Evolutionary conservation across 2,113 vertebrate species (phyloP).

Genomic region (Hippocampus abdominalis): DNA sequence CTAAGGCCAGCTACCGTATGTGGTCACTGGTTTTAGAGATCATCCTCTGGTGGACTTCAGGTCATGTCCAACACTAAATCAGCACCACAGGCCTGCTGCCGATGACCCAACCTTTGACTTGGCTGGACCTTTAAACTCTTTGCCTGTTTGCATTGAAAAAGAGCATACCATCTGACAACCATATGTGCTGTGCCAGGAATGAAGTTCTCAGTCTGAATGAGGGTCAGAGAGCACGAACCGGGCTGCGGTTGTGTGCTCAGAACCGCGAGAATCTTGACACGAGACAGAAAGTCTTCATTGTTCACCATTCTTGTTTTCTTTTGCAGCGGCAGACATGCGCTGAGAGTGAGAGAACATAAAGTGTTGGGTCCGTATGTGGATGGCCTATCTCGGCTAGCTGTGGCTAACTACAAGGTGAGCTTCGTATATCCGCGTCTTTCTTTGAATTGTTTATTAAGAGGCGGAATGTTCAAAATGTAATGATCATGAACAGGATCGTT

Average conservation of each 20-base stretch:
- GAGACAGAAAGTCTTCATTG: background rate
- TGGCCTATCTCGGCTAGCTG: slow-evolving; percentile 92
- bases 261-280: background rate
- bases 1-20: slow-evolving; percentile 32
- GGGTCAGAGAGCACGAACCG: slow-evolving; percentile 14
- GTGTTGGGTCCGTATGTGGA: slow-evolving; percentile 95
- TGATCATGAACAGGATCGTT: too few relatives aligned
- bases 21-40: slow-evolving; percentile 15
- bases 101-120: slow-evolving; percentile 53
- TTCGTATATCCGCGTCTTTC: background rate
- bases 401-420: slow-evolving; percentile 92
- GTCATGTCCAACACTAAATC: slow-evolving; percentile 62
- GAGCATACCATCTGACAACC: slow-evolving; percentile 56
- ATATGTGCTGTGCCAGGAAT: slow-evolving; percentile 50
- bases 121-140: slow-evolving; percentile 44
- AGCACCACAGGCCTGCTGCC: slow-evolving; percentile 29
- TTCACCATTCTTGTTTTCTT: slow-evolving; percentile 6
- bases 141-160: slow-evolving; percentile 17
- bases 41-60: background rate
- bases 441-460: background rate
- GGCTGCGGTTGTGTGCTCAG: background rate
- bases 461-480: too few relatives aligned
- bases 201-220: slow-evolving; percentile 23
- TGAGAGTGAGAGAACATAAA: slow-evolving; percentile 95
- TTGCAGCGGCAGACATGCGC: slow-evolving; percentile 84